Conservation (phyloP, 1,140 invertebrate genomes). For the Idris sp. region DNA sequence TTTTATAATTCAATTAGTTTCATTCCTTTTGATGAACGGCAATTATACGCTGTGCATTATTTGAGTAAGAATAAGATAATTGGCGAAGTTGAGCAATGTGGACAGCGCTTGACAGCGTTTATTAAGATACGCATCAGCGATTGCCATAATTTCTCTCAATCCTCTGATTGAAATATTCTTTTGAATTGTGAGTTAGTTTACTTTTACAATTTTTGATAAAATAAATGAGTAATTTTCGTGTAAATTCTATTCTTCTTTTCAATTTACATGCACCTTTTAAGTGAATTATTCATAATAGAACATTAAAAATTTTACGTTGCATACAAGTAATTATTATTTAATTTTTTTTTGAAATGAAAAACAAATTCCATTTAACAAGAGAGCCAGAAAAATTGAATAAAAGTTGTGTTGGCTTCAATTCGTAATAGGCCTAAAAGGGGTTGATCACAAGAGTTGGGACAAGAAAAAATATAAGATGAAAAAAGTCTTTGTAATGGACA, state of each 20-base stretch:
- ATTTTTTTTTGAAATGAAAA: too few species aligned
- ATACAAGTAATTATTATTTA: too few species aligned
- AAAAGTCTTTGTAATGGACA: constrained; percentile 35
- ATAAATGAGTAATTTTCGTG: too few species aligned
- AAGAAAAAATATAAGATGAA: constrained; percentile 34
- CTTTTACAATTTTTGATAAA: too few species aligned
- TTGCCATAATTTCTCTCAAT: constrained; percentile 10
- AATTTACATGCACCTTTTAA: too few species aligned
- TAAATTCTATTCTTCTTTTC: too few species aligned
- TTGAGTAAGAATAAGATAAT: constrained; percentile 34
- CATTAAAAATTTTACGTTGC: not conserved
- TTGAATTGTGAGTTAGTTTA: too few species aligned
- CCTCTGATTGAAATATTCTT: constrained; percentile 20
- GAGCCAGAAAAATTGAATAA: constrained; percentile 13
- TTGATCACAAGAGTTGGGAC: constrained; percentile 35
- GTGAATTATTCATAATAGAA: too few species aligned
- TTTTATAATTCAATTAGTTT: constrained; percentile 24
- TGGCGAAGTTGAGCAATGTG: constrained; percentile 25
- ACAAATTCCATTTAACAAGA: not conserved
- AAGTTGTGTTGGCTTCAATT: constrained; percentile 5
- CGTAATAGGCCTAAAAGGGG: constrained; percentile 24
- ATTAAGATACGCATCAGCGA: constrained; percentile 15
- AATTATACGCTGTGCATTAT: constrained; percentile 16
- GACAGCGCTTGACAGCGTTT: constrained; percentile 16
- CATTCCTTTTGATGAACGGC: constrained; percentile 6